phyloP scores from a whole-genome alignment of 1,140 invertebrate species.

The Macrotrachela quadricornifera region DNA sequence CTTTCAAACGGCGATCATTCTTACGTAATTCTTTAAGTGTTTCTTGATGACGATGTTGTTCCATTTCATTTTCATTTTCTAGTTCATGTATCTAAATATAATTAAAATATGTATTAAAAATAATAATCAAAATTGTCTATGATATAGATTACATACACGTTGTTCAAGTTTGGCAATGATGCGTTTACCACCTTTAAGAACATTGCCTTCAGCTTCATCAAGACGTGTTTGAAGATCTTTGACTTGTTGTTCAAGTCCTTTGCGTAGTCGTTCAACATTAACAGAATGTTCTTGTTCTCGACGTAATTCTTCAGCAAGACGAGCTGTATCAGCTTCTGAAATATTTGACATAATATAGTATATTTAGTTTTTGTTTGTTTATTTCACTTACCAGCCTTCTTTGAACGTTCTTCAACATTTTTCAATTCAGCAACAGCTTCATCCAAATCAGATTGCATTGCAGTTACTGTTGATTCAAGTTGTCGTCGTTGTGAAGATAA shows the following conservation, averaged over 20 bases:
- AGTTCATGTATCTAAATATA: constrained; percentile 42
- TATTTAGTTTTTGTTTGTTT: constrained; percentile 9
- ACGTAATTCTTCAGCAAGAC: constrained; percentile 85
- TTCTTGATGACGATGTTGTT: constrained; percentile 69
- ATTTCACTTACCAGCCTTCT: constrained; percentile 38
- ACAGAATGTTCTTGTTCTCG: constrained; percentile 62
- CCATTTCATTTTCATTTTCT: constrained; percentile 86
- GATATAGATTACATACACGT: constrained; percentile 19
- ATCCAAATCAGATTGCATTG: constrained; percentile 50
- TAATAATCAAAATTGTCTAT: neutral
- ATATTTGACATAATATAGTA: too few relatives aligned
- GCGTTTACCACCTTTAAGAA: constrained; percentile 88
- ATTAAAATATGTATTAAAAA: neutral
- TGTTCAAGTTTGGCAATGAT: constrained; percentile 38
- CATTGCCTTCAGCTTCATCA: constrained; percentile 83
- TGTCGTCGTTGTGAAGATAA: constrained; percentile 87
- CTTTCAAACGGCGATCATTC: constrained; percentile 48
- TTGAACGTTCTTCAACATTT: constrained; percentile 85
- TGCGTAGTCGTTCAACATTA: constrained; percentile 89
- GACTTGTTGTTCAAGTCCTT: constrained; percentile 82
- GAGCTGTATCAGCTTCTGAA: constrained; percentile 59
- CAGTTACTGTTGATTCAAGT: constrained; percentile 83
- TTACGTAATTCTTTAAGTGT: constrained; percentile 48
- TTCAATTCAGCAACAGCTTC: constrained; percentile 46
- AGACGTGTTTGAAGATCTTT: constrained; percentile 90